These are phyloP conservation scores for Ophiothrix spiculata DNA, from an alignment of 35 echinoderm and acorn worm species.

Conservation along the genomic window DNA sequence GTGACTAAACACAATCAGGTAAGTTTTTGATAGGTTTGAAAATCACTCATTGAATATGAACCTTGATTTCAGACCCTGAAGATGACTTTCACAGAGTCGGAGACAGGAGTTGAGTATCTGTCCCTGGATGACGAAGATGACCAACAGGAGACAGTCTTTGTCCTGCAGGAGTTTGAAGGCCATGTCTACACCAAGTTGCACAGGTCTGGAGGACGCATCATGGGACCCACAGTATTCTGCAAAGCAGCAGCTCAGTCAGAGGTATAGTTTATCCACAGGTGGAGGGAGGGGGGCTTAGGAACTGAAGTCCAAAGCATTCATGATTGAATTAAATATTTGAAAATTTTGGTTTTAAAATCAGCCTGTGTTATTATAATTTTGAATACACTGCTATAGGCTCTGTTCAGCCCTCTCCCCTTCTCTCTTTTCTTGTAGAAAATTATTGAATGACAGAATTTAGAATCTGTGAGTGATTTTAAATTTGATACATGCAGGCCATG, in stretches of 20 bases:
- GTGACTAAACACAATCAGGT: background rate
- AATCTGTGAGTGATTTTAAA: too few species aligned
- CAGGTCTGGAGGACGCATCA: conserved; percentile 40
- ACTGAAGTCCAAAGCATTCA: too few species aligned
- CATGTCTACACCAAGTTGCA: background rate
- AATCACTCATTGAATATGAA: background rate
- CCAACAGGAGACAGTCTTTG: background rate
- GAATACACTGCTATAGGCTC: too few species aligned
- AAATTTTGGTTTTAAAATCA: too few species aligned
- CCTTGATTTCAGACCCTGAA: background rate
- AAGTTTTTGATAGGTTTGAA: background rate
- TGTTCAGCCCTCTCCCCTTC: too few species aligned
- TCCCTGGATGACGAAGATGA: background rate
- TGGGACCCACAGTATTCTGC: conserved; percentile 68
- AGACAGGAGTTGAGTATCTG: background rate
- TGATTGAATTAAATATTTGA: too few species aligned
- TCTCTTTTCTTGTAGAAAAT: too few species aligned
- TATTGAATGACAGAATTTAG: too few species aligned
- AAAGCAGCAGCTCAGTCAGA: conserved; percentile 65
- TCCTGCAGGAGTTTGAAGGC: background rate
- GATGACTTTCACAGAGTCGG: background rate
- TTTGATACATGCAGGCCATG: too few species aligned
- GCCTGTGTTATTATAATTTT: too few species aligned
- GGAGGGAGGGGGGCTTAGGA: too few species aligned
- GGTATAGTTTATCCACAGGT: too few species aligned